These are phyloP conservation scores for Eurytoma californica DNA, from an alignment of 2,888 invertebrate genomes.

Conservation along the genomic window DNA sequence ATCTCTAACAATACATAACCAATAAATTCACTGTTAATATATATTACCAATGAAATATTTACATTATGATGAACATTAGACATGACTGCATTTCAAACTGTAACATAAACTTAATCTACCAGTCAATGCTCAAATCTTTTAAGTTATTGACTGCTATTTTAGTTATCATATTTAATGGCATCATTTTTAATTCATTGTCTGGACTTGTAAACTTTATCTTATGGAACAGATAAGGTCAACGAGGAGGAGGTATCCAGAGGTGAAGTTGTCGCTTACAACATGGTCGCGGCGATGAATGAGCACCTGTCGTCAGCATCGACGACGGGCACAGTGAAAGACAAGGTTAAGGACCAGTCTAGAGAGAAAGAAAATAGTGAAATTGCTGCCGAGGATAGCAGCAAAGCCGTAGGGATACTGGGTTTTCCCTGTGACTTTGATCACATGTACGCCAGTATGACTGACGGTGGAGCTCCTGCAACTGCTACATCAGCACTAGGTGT, in stretches of 20 bases:
- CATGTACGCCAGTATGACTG: constrained; percentile 82
- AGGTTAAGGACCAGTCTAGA: constrained; percentile 53
- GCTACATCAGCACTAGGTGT: constrained; percentile 70
- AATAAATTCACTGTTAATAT: constrained; percentile 20
- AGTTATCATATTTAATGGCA: constrained; percentile 13
- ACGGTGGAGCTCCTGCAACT: constrained; percentile 68
- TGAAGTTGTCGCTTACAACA: constrained; percentile 67
- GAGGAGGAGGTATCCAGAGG: constrained; percentile 53
- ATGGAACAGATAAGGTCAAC: constrained; percentile 53
- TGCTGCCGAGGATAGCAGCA: constrained; percentile 58
- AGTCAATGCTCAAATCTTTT: neutral
- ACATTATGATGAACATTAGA: neutral
- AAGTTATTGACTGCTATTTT: neutral
- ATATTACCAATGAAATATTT: constrained; percentile 10
- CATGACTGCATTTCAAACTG: neutral
- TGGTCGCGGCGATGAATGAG: constrained; percentile 75
- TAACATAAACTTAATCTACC: neutral
- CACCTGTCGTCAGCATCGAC: constrained; percentile 69
- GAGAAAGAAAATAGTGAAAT: constrained; percentile 50
- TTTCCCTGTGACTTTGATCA: constrained; percentile 82
- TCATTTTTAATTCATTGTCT: constrained; percentile 15
- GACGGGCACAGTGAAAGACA: constrained; percentile 58
- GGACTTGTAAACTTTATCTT: constrained; percentile 18
- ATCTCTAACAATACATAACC: constrained; percentile 39
- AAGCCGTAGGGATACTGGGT: constrained; percentile 76